A percentile compares a stretch with the other conserved stretches of the same genome.
These are phyloP conservation scores for Alloscopus bannaensis DNA, from an alignment of 2,888 invertebrate genomes.

Conservation along the genomic window DNA sequence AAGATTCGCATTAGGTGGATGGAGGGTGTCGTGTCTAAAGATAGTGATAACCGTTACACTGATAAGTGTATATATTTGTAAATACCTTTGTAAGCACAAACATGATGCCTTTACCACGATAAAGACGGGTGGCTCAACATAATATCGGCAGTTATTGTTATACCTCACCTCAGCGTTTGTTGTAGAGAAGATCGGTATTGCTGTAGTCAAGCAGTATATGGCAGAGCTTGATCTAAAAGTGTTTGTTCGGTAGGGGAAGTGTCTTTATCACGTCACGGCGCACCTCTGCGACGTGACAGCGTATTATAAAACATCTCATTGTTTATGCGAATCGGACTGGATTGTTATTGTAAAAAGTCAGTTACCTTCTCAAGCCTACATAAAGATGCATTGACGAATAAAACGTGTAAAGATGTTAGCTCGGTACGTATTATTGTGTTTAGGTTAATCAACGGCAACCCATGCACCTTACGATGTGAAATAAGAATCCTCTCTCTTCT, in stretches of 20 bases:
- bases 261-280: not conserved
- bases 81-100: constrained; percentile 7
- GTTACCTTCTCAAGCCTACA: too few relatives aligned
- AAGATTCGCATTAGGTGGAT: not conserved
- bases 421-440: too few relatives aligned
- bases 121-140: constrained; percentile 20
- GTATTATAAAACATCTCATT: not conserved
- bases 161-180: not conserved
- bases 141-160: not conserved
- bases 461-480: too few relatives aligned
- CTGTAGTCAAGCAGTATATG: constrained; percentile 1
- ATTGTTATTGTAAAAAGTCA: not conserved
- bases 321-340: not conserved
- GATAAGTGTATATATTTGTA: constrained; percentile 2
- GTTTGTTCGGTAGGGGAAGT: not conserved
- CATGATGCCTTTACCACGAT: not conserved
- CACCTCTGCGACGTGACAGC: not conserved
- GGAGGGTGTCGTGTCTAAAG: not conserved
- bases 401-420: too few relatives aligned
- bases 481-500: too few relatives aligned
- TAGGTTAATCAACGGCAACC: too few relatives aligned
- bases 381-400: too few relatives aligned
- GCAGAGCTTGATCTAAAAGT: not conserved
- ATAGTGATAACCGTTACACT: not conserved
- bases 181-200: not conserved